Evolutionary conservation across 2,113 vertebrate genomes (phyloP), one percentile per base, ranked within the genome.

Genomic region (Tursiops truncatus): DNA sequence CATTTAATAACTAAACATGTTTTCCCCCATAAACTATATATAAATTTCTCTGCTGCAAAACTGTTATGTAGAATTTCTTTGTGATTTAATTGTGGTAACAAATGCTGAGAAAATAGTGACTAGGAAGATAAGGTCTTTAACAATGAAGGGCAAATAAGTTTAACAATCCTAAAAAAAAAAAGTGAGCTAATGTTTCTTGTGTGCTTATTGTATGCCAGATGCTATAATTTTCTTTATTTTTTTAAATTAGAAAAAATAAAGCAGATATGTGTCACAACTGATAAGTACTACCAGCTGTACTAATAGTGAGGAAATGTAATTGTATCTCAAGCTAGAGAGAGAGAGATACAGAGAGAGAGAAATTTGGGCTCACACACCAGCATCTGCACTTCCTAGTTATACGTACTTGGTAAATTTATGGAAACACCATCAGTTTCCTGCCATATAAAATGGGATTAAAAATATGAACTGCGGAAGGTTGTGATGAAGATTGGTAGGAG

Each of bases 191-290:
- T 12, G 36, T n/a, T 91, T 76, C 63, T 56, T 87, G 38, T 92
- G 6, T 11, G 62, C 17, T 38, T 73, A 73, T 44, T 26, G 50
- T 41, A 38, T 56, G 8, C 0, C 5, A 70, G 10, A 9, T 28
- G 3, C 2, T 79, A 63, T 14, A 62, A 63, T 83, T 81, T 79
- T 53, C 6, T 60, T 58, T 77, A 53, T 53, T 33, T 77, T 73
- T 87, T 73, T 7, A 89, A 73, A 41, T 63, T 63, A 63, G 13
- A 23, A 87, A 89, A 89, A 50, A 71, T 25, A 5, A 87, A 74
- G 3, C 13, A 70, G 28, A 70, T 2, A 36, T 63, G 62, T 12
- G 3, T 62, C 83, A 79, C 23, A 58, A 3, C 31, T 17, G 6
- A 47, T 56, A 81, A 90, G 3, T 13, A 53, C 21, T 21, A 87